A percentile compares a stretch with the other conserved stretches of the same genome.
Evolutionary conservation across 2,797 vertebrate species (phyloP).

Genomic region (Catostomus latipinnis): DNA sequence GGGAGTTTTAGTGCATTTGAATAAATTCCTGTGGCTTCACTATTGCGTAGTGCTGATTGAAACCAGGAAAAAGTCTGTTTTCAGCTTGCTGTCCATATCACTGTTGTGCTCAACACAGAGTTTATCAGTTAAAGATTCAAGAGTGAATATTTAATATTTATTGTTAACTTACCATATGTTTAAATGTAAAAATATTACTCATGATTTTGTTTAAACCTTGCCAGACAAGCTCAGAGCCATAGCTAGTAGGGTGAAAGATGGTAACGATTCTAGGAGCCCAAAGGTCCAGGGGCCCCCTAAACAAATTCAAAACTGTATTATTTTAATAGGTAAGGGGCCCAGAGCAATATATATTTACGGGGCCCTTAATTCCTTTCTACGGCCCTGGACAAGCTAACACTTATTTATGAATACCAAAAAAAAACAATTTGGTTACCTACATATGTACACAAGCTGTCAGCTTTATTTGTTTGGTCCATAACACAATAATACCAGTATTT

Average conservation of each 20-base stretch:
- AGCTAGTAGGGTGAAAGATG: no score
- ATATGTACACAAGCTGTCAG: neutral
- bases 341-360: no score
- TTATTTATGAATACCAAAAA: neutral
- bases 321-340: no score
- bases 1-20: constrained; percentile 8
- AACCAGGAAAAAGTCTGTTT: constrained; percentile 12
- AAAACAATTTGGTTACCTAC: neutral
- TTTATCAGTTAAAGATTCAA: neutral
- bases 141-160: neutral
- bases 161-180: neutral
- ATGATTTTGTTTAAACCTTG: neutral
- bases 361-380: no score
- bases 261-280: no score
- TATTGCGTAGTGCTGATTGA: constrained; percentile 7
- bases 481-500: neutral
- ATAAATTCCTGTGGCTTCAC: constrained; percentile 12
- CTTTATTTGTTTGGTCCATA: neutral
- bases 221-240: neutral
- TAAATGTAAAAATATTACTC: neutral
- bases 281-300: no score
- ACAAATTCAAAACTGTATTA: no score
- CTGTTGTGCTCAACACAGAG: neutral
- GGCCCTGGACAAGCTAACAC: no score
- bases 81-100: neutral